These are phyloP conservation scores for Helicoverpa armigera DNA, from an alignment of 1,140 invertebrate species.

Conservation along the genomic window DNA sequence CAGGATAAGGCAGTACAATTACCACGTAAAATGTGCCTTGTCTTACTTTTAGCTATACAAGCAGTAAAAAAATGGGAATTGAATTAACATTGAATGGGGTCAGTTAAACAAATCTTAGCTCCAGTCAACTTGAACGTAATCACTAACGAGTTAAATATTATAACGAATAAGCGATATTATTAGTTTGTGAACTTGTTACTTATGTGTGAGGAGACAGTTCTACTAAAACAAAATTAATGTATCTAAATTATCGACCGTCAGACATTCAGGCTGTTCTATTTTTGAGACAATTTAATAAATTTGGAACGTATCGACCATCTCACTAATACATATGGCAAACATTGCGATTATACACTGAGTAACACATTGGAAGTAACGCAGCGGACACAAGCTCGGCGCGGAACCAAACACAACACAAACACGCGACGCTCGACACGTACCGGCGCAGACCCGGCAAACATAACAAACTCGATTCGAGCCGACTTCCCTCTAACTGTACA, in stretches of 20 bases:
- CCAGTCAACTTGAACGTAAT: constrained; percentile 81
- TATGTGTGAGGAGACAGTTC: constrained; percentile 65
- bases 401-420: constrained; percentile 54
- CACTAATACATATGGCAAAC: constrained; percentile 83
- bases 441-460: constrained; percentile 52
- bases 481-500: constrained; percentile 65
- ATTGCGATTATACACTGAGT: constrained; percentile 65
- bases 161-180: constrained; percentile 80
- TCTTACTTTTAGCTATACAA: constrained; percentile 85
- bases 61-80: constrained; percentile 81
- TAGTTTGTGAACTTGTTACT: constrained; percentile 85
- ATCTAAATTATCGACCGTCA: constrained; percentile 56
- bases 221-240: constrained; percentile 57
- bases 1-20: constrained; percentile 85
- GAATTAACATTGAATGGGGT: constrained; percentile 73
- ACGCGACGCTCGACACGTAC: constrained; percentile 48
- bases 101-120: constrained; percentile 76
- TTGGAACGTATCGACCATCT: constrained; percentile 77
- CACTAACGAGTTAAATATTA: constrained; percentile 83
- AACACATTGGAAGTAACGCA: constrained; percentile 56
- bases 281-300: constrained; percentile 64
- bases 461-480: constrained; percentile 66
- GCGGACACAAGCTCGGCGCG: constrained; percentile 49
- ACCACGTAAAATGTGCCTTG: constrained; percentile 83
- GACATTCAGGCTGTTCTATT: constrained; percentile 61